Conservation (phyloP, 1,140 invertebrate genomes). For the Caenorhabditis remanei region DNA sequence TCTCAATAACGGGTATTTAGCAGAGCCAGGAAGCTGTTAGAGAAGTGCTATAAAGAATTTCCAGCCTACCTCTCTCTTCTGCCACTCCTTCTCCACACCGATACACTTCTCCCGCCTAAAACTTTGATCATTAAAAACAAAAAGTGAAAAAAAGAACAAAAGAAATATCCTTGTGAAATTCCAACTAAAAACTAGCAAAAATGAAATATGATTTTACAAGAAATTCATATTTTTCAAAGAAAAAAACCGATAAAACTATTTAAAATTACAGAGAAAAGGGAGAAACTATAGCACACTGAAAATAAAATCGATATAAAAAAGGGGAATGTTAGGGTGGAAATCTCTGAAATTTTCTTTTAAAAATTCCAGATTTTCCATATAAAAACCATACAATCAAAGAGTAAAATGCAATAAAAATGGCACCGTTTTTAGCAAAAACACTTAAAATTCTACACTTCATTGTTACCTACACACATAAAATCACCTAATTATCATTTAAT, state of each 20-base stretch:
- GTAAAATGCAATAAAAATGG: not conserved
- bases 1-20: too few species aligned
- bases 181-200: not conserved
- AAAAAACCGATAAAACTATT: not conserved
- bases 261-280: not conserved
- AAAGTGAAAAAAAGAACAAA: too few species aligned
- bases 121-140: too few species aligned
- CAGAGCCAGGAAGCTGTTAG: too few species aligned
- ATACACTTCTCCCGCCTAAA: too few species aligned
- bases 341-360: not conserved
- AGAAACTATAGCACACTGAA: conserved; percentile 17
- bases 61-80: too few species aligned
- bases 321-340: not conserved
- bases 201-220: not conserved
- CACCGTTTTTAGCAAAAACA: not conserved
- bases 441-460: not conserved
- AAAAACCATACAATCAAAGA: not conserved
- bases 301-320: not conserved
- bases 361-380: not conserved
- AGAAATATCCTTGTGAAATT: too few species aligned
- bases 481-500: not conserved
- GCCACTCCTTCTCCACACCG: too few species aligned
- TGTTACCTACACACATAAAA: not conserved
- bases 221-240: not conserved
- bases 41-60: too few species aligned